Base-by-base conservation (phyloP, 2,888 invertebrate genomes). In the Empis stercorea region DNA sequence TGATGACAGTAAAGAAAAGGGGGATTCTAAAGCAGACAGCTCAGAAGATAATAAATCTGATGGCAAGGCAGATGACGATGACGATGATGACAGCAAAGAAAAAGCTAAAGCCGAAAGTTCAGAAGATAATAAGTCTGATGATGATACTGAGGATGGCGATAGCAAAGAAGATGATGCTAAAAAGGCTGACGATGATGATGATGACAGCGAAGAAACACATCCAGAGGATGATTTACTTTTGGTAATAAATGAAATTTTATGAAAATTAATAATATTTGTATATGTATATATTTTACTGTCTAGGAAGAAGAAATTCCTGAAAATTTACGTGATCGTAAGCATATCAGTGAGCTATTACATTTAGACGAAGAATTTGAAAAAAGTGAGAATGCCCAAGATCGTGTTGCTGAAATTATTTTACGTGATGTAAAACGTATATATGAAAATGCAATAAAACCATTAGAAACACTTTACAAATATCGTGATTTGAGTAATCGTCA, bases 391-490 rank as follows among this genome's bases (percentile, higher is more conserved):
- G 77, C 83, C 1, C 71, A 84, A 36, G 79, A 83, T 48, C 81
- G 78, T 69, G 79, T 83, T 11, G 82, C 85, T 3, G 85, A 87
- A 52, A 76, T 81, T 17, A 79, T 89, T 23, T 76, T 92, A 30
- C 81, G 84, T 56, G 91, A 92, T 59, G 73, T 93, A 55, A 93
- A 93, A 66, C 81, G 77, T 60, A 73, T 88, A 45, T 89, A 91
- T 59, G 91, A 91, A 65, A 80, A 76, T 54, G 86, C 89, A 4
- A 87, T 94, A 43, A 87, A 89, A 66, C 93, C 93, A 1, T 71
- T 94, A 59, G 94, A 94, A 73, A 79, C 76, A n/a, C 69, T 88
- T 30, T 95, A 91, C 69, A 92, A 89, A 65, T 94, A 92, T 64
- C 79, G 88, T 58, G 92, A 93, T 66, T 75, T 94, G 48, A 92